Evolutionary conservation across 1,140 invertebrate genomes (phyloP), one percentile per base, ranked within the genome.

Genomic region (Pemphigus obesinymphae): DNA sequence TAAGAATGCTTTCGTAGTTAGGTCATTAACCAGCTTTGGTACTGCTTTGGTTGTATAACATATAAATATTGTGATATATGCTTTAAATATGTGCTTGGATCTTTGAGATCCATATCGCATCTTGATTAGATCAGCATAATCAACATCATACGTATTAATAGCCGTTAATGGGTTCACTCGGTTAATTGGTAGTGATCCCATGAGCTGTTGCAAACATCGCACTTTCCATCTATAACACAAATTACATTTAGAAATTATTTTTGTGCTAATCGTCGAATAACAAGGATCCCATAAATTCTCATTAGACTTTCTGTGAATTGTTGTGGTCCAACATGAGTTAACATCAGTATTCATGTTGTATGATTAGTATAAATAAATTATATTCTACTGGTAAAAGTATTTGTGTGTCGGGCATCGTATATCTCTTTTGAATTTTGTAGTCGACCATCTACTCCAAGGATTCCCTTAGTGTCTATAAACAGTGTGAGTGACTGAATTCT

Each of bases 61-160:
- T 6, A 88, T 85, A 82, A 89, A 89, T 20, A 89, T 1, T 29
- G 84, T 85, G 17, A 88, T 76, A 81, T 88, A 89, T 83, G 84
- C 81, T 23, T 81, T 81, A 7, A 23, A 26, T 6, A 61, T 7
- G 11, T 26, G 48, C 34, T 43, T 50, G 40, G 23, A 66, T 7
- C 55, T 20, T 23, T 15, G n/a, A 66, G 48, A 20, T 10, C 50
- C 55, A 4, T 23, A 23, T 50, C 50, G 43, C 20, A 53, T 23
- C 0, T n/a, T 29, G n/a, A 81, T 34, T 8, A 55, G 80, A 5
- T 55, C 58, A n/a, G 55, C 80, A 58, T 66, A 82, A 40, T 89
- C 89, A 15, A 84, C 34, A 20, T 70, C 81, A 10, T 83, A 83
- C 7, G 11, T 45, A 11, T 43, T 7, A 50, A 89, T 87, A 2